Conservation (phyloP, 23 tunicate genomes). For the Halocynthia roretzi region DNA sequence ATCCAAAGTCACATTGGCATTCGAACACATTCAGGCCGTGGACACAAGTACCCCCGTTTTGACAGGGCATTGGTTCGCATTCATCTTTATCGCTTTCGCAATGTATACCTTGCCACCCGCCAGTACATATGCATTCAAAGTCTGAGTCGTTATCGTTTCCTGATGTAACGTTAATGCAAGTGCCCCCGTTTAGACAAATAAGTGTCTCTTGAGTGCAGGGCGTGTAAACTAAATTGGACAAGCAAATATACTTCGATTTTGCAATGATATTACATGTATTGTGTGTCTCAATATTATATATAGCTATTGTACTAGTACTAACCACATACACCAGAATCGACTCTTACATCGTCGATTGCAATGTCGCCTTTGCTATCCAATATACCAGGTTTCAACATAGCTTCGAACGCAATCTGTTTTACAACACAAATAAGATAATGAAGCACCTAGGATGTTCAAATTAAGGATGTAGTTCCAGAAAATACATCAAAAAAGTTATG, state of each 20-base stretch:
- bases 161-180: slow-evolving; percentile 22
- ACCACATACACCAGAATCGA: slow-evolving; percentile 43
- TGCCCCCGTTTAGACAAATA: slow-evolving; percentile 69
- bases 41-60: slow-evolving; percentile 62
- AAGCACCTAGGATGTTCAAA: background rate
- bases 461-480: background rate
- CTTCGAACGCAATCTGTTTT: slow-evolving; percentile 66
- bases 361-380: slow-evolving; percentile 68
- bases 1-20: slow-evolving; percentile 65
- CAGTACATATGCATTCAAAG: slow-evolving; percentile 50
- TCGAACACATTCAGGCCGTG: slow-evolving; percentile 45
- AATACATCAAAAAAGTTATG: too few species aligned
- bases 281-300: too few species aligned
- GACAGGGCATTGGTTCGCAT: slow-evolving; percentile 57
- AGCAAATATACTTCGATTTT: too few species aligned
- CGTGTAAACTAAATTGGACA: too few species aligned
- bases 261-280: too few species aligned
- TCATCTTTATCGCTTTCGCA: slow-evolving; percentile 80
- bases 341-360: slow-evolving; percentile 55
- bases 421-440: background rate
- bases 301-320: background rate
- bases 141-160: slow-evolving; percentile 9
- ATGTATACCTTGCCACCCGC: slow-evolving; percentile 79
- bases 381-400: slow-evolving; percentile 18
- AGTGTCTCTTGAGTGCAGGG: background rate